Base-by-base conservation (phyloP, 2,888 invertebrate species). In the Drosophila subquinaria region DNA sequence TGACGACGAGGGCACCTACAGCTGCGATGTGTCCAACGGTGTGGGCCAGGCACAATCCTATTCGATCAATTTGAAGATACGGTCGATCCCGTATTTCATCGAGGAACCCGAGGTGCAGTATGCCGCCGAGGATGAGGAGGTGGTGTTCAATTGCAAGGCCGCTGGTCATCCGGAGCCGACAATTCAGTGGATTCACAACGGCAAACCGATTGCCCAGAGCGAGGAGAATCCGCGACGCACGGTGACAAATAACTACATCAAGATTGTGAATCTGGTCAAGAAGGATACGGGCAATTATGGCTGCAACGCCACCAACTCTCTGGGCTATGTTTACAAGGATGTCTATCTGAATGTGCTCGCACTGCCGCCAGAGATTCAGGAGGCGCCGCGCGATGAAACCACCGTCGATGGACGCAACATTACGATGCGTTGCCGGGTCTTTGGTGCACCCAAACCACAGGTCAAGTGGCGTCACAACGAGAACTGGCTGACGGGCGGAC, bases 231-330 rank as follows among this genome's bases (percentile, higher is more conserved):
- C 95, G 0, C 94, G 98, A 52, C 94, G 97, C 33, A 95, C 94
- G 82, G 94, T 96, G 0, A 93, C 94, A 1, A 93, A 95, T 15
- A 97, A 97, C 91, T 95, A 94, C 62, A 97, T 98, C 79, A 93
- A 95, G 45, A 96, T 98, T 85, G 95, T 95, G 17, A 95, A 95
- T 81, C 94, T 99, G 69, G 94, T 95, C 55, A 98, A 98, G 93
- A 95, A 95, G 55, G 98, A 99, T 92, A 99, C 98, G 1, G 98
- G 98, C 79, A 99, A 99, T 93, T 98, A 99, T 92, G 99, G 99
- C 71, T 99, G 99, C 93, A 99, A 99, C 94, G 99, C 99, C 8
- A 98, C 98, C 90, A 99, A 99, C 93, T 97, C 97, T n/a, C 95
- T 98, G 81, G 99, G 99, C 35, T 99, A 99, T 93, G 97, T 98